These are phyloP conservation scores for Aspidoscelis tigris DNA, from an alignment of 2,113 vertebrate species.

Conservation along the genomic window DNA sequence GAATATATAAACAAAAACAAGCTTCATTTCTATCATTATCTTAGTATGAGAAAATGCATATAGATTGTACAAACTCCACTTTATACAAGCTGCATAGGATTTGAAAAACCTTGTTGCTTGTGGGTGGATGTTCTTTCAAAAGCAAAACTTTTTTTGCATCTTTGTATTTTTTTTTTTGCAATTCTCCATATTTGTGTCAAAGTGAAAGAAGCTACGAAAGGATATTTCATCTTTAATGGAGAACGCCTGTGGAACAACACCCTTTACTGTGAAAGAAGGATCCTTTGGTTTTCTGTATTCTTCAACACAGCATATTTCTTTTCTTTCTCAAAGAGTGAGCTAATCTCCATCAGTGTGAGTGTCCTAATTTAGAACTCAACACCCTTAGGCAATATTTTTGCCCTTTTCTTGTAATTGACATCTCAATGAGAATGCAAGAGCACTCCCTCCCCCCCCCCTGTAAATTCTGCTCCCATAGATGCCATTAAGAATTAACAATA, in stretches of 20 bases:
- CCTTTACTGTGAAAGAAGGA: slow-evolving; percentile 39
- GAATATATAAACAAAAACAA: slow-evolving; percentile 24
- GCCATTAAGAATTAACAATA: neutral
- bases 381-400: slow-evolving; percentile 52
- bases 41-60: neutral
- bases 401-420: slow-evolving; percentile 49
- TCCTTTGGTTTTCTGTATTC: slow-evolving; percentile 28
- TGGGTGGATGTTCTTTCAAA: slow-evolving; percentile 14
- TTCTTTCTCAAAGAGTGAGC: slow-evolving; percentile 44
- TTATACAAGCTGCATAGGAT: slow-evolving; percentile 8
- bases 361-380: slow-evolving; percentile 62
- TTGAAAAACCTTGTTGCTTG: neutral
- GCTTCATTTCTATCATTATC: neutral
- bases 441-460: neutral
- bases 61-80: neutral
- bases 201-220: slow-evolving; percentile 14
- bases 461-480: neutral
- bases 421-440: slow-evolving; percentile 43
- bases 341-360: slow-evolving; percentile 53
- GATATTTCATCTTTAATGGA: slow-evolving; percentile 17
- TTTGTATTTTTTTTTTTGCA: neutral
- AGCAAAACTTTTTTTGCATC: slow-evolving; percentile 21
- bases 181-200: neutral
- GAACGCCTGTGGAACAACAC: slow-evolving; percentile 14
- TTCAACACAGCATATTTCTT: slow-evolving; percentile 41